Percentiles rank a stretch among this genome's conserved stretches.
These are phyloP conservation scores for Trematomus loennbergii DNA, from an alignment of 2,113 vertebrate genomes.

Conservation along the genomic window DNA sequence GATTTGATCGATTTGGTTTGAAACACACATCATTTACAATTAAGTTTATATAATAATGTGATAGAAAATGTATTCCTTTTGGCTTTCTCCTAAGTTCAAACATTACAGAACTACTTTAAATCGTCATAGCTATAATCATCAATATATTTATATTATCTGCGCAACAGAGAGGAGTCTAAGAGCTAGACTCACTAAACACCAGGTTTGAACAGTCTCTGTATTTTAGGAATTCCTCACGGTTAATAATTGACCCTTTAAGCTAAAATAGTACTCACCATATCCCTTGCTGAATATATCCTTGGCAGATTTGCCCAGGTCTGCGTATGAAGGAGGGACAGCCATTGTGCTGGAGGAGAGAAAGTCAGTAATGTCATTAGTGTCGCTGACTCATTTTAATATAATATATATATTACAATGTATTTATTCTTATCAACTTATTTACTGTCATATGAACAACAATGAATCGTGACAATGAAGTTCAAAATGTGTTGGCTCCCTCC, in stretches of 20 bases:
- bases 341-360: conserved; percentile 82
- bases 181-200: not conserved
- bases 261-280: conserved; percentile 86
- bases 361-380: not conserved
- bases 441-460: no score
- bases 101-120: not conserved
- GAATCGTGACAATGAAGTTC: no score
- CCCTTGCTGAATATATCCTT: conserved; percentile 96
- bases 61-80: no score
- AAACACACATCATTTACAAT: no score
- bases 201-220: not conserved
- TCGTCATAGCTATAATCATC: not conserved
- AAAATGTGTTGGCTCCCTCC: no score
- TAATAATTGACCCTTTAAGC: conserved; percentile 11
- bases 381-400: not conserved
- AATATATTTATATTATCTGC: not conserved
- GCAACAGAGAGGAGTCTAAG: not conserved
- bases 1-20: no score
- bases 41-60: no score
- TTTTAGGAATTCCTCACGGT: conserved; percentile 6
- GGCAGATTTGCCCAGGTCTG: conserved; percentile 93
- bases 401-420: no score
- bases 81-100: not conserved
- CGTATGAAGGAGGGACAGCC: conserved; percentile 92
- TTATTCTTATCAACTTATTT: no score